Percentiles rank a stretch among this genome's conserved stretches.
phyloP scores from a whole-genome alignment of 2,888 invertebrate species.

The Spodoptera picta region DNA sequence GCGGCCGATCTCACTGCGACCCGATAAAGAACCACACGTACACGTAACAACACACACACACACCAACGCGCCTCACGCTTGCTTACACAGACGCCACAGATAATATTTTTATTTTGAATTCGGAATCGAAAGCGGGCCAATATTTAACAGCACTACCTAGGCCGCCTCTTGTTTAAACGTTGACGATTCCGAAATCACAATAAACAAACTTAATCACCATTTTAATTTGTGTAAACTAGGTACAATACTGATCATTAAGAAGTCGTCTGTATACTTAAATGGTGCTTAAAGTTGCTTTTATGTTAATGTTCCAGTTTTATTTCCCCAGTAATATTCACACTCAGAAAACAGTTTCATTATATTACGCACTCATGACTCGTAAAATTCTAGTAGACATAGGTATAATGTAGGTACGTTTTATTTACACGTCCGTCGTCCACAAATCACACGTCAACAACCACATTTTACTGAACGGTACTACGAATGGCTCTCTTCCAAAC shows the following conservation, averaged over 20 bases:
- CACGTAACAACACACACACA: conserved; percentile 71
- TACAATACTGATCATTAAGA: conserved; percentile 33
- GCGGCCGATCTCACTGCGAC: conserved; percentile 87
- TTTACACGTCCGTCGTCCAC: conserved; percentile 12
- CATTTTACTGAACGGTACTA: conserved; percentile 56
- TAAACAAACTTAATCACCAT: conserved; percentile 60
- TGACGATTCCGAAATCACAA: conserved; percentile 65
- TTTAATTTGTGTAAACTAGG: conserved; percentile 33
- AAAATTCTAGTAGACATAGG: conserved; percentile 2
- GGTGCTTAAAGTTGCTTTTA: conserved; percentile 24
- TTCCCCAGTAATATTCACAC: conserved; percentile 29
- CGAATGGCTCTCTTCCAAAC: conserved; percentile 4
- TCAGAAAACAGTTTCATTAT: conserved; percentile 8
- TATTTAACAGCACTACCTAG: conserved; percentile 12
- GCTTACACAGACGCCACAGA: conserved; percentile 55
- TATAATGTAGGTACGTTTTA: not conserved
- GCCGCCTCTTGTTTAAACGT: conserved; percentile 9
- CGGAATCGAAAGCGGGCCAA: conserved; percentile 56
- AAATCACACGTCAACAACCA: conserved; percentile 57
- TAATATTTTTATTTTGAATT: conserved; percentile 56
- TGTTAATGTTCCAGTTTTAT: conserved; percentile 35
- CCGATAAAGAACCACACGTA: conserved; percentile 87
- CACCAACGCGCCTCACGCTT: conserved; percentile 64
- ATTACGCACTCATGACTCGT: conserved; percentile 14
- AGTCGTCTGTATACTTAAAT: conserved; percentile 24